Conservation (phyloP, 2,113 vertebrate genomes). For the Oenanthe melanoleuca region DNA sequence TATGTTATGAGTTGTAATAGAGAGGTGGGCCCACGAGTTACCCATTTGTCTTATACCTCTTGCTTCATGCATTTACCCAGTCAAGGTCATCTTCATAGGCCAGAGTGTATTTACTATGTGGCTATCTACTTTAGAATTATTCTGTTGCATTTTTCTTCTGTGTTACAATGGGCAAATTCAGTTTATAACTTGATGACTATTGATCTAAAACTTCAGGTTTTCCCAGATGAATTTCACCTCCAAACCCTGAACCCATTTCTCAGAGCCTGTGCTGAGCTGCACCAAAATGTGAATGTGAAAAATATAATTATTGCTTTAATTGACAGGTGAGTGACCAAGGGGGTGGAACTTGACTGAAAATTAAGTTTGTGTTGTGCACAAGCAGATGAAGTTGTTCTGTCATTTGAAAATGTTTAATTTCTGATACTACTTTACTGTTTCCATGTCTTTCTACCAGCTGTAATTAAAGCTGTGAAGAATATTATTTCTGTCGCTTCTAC, state of each 20-base stretch:
- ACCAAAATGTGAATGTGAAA: constrained; percentile 98
- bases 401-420: neutral
- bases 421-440: neutral
- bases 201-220: constrained; percentile 83
- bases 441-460: neutral
- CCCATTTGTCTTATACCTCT: neutral
- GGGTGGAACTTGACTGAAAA: constrained; percentile 13
- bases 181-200: constrained; percentile 29
- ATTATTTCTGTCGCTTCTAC: neutral
- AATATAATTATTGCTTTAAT: constrained; percentile 99
- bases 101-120: neutral
- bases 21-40: neutral
- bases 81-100: neutral
- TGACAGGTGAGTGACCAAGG: constrained; percentile 84
- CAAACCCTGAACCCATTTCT: constrained; percentile 98
- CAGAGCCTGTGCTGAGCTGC: constrained; percentile 94
- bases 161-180: neutral
- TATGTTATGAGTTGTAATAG: neutral
- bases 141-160: constrained; percentile 20
- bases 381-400: neutral
- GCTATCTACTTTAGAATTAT: neutral
- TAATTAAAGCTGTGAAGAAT: neutral
- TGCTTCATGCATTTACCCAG: neutral
- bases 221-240: constrained; percentile 98
- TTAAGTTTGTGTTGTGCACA: neutral